These are phyloP conservation scores for Cladopsammia gracilis DNA, from an alignment of 64 coral and sea anemone genomes.

Conservation along the genomic window DNA sequence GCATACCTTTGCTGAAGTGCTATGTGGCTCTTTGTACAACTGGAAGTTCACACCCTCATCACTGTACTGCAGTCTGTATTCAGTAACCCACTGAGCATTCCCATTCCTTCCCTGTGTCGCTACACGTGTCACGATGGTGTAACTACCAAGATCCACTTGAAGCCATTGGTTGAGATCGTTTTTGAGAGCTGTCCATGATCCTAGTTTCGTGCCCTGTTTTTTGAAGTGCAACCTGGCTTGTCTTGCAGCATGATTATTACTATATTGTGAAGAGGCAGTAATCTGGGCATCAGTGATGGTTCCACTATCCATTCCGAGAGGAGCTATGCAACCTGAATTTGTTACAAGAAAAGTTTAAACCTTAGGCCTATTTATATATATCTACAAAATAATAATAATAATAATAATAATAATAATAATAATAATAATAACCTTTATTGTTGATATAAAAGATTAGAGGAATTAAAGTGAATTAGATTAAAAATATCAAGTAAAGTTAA, in stretches of 20 bases:
- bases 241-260: neutral
- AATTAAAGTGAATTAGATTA: too few relatives aligned
- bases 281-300: conserved; percentile 18
- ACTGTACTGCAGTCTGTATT: conserved; percentile 9
- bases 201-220: neutral
- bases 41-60: neutral
- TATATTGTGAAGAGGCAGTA: conserved; percentile 8
- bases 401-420: too few relatives aligned
- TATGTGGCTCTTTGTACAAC: neutral
- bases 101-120: neutral
- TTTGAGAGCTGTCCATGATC: conserved; percentile 2
- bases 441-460: too few relatives aligned
- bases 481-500: too few relatives aligned
- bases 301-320: conserved; percentile 6
- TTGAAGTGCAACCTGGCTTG: conserved; percentile 23
- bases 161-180: too few relatives aligned
- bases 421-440: too few relatives aligned
- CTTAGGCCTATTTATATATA: too few relatives aligned
- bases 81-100: conserved; percentile 21
- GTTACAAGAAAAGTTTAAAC: too few relatives aligned
- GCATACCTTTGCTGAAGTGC: neutral
- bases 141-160: too few relatives aligned
- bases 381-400: too few relatives aligned
- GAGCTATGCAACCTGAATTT: neutral
- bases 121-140: too few relatives aligned